Evolutionary conservation across 2,888 invertebrate species (phyloP), one percentile per base, ranked within the genome.

Genomic region (Augochlorella aurata): DNA sequence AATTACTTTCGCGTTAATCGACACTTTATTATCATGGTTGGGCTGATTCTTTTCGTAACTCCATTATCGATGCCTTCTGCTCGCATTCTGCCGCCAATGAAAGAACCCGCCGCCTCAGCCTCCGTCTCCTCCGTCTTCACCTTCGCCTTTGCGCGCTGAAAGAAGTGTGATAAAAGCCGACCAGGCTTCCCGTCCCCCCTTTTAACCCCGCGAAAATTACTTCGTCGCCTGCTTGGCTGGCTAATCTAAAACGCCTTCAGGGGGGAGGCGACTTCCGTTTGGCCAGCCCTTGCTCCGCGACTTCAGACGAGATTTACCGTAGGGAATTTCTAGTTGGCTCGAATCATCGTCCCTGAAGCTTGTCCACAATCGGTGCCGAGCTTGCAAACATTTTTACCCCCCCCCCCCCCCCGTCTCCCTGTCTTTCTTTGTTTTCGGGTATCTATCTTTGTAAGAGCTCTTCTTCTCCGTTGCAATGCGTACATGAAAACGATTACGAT

Each of bases 21-120:
- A 81, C 77, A 44, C 67, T 87, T 87, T 87, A 87, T 85, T 87
- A 85, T 83, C 83, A 79, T 58, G 61, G 18, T 44, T 50, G 38
- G 54, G 54, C 73, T 81, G 85, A 87, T 87, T 87, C 87, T 83
- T 86, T 76, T 73, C 82, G 72, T 80, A 86, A 87, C 83, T 85
- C 83, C 75, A 87, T 86, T 87, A 85, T 87, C 85, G 81, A 73
- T 81, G 77, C 80, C 65, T 78, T 77, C 75, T 69, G 70, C 73
- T 81, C 63, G 77, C 38, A 83, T 79, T 74, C 80, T 67, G 78
- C 66, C 52, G 58, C 84, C 76, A 80, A 78, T 82, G 80, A 86
- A 86, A 85, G 85, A 73, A 29, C 61, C 16, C 61, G 67, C 58
- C 71, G 67, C 45, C 71, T 47, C 21, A 54, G 54, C 54, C 61